phyloP scores from a whole-genome alignment of 2,113 vertebrate genomes.

The Platysteira castanea region DNA sequence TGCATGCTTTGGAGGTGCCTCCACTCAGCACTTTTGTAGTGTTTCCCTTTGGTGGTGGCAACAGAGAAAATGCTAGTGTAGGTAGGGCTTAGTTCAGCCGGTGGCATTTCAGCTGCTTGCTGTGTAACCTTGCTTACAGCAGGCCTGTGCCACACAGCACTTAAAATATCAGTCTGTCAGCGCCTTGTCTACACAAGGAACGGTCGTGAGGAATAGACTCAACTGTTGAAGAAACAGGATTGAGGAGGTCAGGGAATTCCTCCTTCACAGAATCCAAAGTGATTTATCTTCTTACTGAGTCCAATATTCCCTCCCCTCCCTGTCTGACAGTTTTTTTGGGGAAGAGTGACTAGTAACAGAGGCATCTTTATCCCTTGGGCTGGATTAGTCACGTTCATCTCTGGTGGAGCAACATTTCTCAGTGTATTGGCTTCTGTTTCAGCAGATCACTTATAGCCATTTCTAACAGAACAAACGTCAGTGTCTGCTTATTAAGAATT shows the following conservation, averaged over 20 bases:
- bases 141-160: constrained; percentile 44
- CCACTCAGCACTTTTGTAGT: background rate
- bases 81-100: constrained; percentile 25
- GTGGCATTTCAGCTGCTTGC: constrained; percentile 44
- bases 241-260: constrained; percentile 66
- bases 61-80: constrained; percentile 27
- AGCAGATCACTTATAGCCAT: constrained; percentile 9
- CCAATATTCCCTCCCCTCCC: constrained; percentile 36
- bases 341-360: constrained; percentile 51
- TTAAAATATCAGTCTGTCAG: constrained; percentile 63
- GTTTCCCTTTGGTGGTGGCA: constrained; percentile 15
- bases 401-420: constrained; percentile 29
- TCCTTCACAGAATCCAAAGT: constrained; percentile 51
- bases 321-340: constrained; percentile 49
- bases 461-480: constrained; percentile 15
- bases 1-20: background rate
- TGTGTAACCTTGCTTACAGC: constrained; percentile 59
- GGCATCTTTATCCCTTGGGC: constrained; percentile 53
- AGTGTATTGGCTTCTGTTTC: constrained; percentile 2
- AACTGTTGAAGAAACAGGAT: constrained; percentile 56
- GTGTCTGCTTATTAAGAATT: constrained; percentile 40
- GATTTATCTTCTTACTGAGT: constrained; percentile 62
- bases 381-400: constrained; percentile 44
- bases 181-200: constrained; percentile 45
- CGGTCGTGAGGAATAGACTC: constrained; percentile 44